Evolutionary conservation across 2,797 vertebrate genomes (phyloP).

Genomic region (Galago senegalensis): DNA sequence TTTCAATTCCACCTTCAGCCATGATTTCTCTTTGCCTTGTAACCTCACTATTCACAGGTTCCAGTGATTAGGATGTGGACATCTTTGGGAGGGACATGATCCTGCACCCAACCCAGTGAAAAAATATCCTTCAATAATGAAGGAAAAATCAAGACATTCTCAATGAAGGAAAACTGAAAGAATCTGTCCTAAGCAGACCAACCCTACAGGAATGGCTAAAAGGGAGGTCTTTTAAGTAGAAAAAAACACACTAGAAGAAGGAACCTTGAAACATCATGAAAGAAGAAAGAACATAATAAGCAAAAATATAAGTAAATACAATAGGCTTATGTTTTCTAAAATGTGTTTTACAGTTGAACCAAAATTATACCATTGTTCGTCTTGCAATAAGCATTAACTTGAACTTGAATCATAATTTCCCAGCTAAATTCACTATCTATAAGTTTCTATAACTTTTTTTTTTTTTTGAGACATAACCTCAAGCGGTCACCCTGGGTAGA

Average conservation of each 20-base stretch:
- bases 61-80: background rate
- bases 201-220: background rate
- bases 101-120: background rate
- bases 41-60: background rate
- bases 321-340: background rate
- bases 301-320: background rate
- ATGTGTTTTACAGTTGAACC: background rate
- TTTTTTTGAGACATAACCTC: too few relatives aligned
- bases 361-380: background rate
- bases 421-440: background rate
- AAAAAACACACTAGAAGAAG: background rate
- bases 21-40: background rate
- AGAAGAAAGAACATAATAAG: background rate
- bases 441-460: background rate
- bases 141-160: background rate
- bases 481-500: too few relatives aligned
- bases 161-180: background rate
- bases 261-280: background rate
- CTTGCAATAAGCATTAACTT: background rate
- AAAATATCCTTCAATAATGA: constrained; percentile 5
- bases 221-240: background rate
- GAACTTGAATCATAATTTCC: background rate
- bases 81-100: background rate
- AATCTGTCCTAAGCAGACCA: background rate
- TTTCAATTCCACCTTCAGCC: background rate